Conservation (phyloP, 2,888 invertebrate genomes). For the Drosophila nr. perissopoda region DNA sequence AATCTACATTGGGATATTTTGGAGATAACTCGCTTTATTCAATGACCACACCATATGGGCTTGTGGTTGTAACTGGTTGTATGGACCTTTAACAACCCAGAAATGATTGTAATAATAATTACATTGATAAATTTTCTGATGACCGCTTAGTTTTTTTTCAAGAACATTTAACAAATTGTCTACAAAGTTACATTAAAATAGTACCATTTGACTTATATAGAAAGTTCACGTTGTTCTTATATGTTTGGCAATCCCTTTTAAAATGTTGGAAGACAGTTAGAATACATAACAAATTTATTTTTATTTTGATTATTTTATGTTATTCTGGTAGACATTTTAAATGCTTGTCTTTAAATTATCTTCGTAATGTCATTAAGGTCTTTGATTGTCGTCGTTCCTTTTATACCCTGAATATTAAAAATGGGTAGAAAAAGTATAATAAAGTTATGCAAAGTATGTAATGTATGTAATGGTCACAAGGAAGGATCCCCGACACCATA, state of each 20-base stretch:
- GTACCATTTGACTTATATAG: neutral
- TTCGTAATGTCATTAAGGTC: neutral
- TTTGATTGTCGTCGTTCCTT: neutral
- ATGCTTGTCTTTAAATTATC: neutral
- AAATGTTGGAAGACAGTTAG: neutral
- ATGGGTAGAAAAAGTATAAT: neutral
- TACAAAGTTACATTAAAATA: constrained; percentile 7
- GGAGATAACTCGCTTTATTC: constrained; percentile 40
- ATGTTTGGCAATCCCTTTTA: neutral
- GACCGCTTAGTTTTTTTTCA: constrained; percentile 50
- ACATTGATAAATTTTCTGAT: constrained; percentile 71
- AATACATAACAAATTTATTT: neutral
- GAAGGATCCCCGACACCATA: neutral
- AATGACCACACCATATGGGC: constrained; percentile 14
- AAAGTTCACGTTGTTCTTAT: neutral
- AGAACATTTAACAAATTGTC: constrained; percentile 60
- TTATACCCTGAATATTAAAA: neutral
- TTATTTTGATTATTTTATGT: neutral
- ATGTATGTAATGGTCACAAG: neutral
- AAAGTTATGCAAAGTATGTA: neutral
- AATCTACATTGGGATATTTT: constrained; percentile 36
- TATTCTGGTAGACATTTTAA: neutral
- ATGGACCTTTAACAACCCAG: constrained; percentile 62
- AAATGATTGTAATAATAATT: constrained; percentile 71
- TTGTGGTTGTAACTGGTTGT: constrained; percentile 17